phyloP scores from a whole-genome alignment of 2,797 vertebrate species.

The Caiman crocodilus region DNA sequence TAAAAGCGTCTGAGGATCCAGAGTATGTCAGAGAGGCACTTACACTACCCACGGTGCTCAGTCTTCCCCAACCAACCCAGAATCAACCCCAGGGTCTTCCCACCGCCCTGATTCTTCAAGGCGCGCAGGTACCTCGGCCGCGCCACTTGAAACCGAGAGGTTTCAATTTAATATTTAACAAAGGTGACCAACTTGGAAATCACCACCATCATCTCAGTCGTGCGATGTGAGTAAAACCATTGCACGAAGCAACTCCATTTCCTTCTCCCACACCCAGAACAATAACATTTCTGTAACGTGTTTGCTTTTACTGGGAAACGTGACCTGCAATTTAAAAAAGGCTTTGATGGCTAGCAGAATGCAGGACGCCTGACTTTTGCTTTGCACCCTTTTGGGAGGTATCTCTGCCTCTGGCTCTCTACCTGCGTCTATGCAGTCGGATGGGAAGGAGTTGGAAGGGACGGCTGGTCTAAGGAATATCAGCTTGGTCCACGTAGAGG shows the following conservation, averaged over 20 bases:
- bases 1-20: not conserved
- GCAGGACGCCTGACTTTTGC: not conserved
- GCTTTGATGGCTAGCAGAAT: not conserved
- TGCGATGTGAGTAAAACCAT: constrained; percentile 62
- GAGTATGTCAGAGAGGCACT: not conserved
- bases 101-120: not conserved
- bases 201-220: constrained; percentile 36
- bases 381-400: not conserved
- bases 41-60: not conserved
- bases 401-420: not conserved
- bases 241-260: constrained; percentile 64
- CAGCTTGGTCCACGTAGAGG: not conserved
- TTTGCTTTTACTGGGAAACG: constrained; percentile 66
- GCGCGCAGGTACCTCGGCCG: not conserved
- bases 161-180: constrained; percentile 33
- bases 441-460: not conserved
- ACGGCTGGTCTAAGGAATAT: constrained; percentile 32
- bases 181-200: constrained; percentile 55
- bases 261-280: constrained; percentile 54
- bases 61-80: not conserved
- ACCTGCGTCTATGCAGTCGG: not conserved
- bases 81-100: rapidly evolving
- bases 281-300: constrained; percentile 54
- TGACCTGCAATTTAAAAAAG: constrained; percentile 54
- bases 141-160: not conserved